phyloP scores from a whole-genome alignment of 2,888 invertebrate species.

The Alloplasta piceator region DNA sequence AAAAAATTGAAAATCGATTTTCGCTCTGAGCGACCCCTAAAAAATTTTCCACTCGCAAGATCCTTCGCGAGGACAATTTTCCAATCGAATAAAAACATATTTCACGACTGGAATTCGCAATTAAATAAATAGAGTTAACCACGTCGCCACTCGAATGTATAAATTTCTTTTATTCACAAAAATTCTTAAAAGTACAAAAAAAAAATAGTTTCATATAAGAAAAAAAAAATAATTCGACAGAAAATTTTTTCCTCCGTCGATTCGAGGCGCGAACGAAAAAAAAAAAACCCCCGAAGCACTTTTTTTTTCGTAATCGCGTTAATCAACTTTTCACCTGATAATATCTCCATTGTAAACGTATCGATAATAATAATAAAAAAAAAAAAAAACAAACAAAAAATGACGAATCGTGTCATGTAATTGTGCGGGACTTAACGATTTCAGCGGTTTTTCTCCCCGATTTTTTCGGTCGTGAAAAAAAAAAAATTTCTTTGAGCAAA shows the following conservation, averaged over 20 bases:
- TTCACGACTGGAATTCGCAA: too few species aligned
- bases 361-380: not conserved
- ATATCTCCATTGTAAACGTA: slow-evolving; percentile 55
- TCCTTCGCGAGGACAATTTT: too few species aligned
- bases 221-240: slow-evolving; percentile 3
- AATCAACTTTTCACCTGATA: slow-evolving; percentile 42
- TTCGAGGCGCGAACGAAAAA: slow-evolving; percentile 18
- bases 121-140: too few species aligned
- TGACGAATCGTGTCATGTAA: slow-evolving; percentile 55
- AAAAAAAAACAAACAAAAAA: slow-evolving; percentile 31
- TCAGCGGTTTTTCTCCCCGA: slow-evolving; percentile 22
- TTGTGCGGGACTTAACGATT: slow-evolving; percentile 58
- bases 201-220: slow-evolving; percentile 2
- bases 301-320: slow-evolving; percentile 17
- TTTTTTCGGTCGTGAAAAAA: too few species aligned
- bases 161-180: too few species aligned
- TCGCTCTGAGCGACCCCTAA: too few species aligned
- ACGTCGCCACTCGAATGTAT: too few species aligned
- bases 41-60: too few species aligned
- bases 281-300: slow-evolving; percentile 5
- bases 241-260: slow-evolving; percentile 33
- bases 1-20: too few species aligned
- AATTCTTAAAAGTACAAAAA: not conserved
- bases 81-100: too few species aligned
- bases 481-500: too few species aligned